phyloP scores from a whole-genome alignment of 1,140 invertebrate genomes.

The Solenopsis invicta region DNA sequence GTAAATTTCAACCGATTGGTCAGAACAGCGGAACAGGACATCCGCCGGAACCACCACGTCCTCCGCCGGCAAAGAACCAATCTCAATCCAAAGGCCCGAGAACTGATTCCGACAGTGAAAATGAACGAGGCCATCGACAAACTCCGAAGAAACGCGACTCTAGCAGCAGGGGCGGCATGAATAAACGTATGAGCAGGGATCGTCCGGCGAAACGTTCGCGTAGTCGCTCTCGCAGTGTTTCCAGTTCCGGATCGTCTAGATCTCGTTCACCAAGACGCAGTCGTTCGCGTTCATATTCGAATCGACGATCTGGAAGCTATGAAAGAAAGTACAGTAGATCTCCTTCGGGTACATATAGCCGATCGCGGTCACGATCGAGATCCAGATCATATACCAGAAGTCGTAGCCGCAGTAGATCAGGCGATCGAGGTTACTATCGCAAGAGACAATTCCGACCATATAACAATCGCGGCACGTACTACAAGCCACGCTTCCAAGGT shows the following conservation, averaged over 20 bases:
- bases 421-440: constrained; percentile 87
- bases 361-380: constrained; percentile 88
- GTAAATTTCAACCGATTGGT: constrained; percentile 86
- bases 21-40: constrained; percentile 73
- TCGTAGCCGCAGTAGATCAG: constrained; percentile 88
- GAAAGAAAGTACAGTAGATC: constrained; percentile 87
- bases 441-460: constrained; percentile 86
- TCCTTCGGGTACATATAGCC: constrained; percentile 85
- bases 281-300: constrained; percentile 85
- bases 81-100: constrained; percentile 83
- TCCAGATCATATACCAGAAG: constrained; percentile 88
- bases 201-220: constrained; percentile 85
- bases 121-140: constrained; percentile 76
- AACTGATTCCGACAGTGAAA: constrained; percentile 85
- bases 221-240: constrained; percentile 87
- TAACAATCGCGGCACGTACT: constrained; percentile 92
- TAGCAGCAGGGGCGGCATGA: constrained; percentile 61
- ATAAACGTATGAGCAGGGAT: constrained; percentile 78
- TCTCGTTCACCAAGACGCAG: constrained; percentile 87
- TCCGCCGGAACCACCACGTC: constrained; percentile 81
- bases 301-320: constrained; percentile 87
- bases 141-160: constrained; percentile 81
- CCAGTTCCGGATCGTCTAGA: constrained; percentile 86
- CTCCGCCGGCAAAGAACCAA: constrained; percentile 74
- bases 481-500: constrained; percentile 91